Evolutionary conservation across 2,113 vertebrate species (phyloP), one percentile per base, ranked within the genome.

Genomic region (Periophthalmus modestus): DNA sequence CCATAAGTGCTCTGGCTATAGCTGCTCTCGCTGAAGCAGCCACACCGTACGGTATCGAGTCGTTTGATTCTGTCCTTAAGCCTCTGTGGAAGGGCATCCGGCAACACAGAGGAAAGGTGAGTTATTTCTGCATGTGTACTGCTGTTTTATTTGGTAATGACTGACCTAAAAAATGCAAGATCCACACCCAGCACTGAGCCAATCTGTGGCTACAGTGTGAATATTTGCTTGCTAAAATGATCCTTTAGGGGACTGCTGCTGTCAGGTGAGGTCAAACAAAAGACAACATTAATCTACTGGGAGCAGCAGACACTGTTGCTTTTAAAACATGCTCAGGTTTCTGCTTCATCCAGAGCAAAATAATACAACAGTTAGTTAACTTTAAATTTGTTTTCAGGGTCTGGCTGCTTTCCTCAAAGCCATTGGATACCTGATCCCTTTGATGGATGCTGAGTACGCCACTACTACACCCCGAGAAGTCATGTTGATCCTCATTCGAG

Each of bases 391-490:
- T 76, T 13, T 69, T 71, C 85, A 99, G 98, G 97, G 97, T 92
- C 90, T 99, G 92, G 98, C 98, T 72, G 98, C 98, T 10, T 99
- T 99, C 90, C 92, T 99, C 86, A 99, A 99, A 90, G 98, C 98
- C 5, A 99, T 99, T 77, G 98, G 98, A 6, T 99, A 99, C 82
- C 93, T 99, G 82, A 99, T 99, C 89, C 98, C 98, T 0, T 92
- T 99, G 73, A 99, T 99, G 98, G 97, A 99, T 82, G 98, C 97
- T 0, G 98, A 99, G 74, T 99, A 99, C 73, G 98, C 98, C 7
- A 99, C 93, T 99, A 99, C 85, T 99, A 99, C 80, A 99, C 97
- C 97, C 83, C 94, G 97, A 75, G 97, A 99, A 92, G 97, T 99
- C 88, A 99, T 99, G 98, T 78, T 99, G 65, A 99, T 99, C 90